These are phyloP conservation scores for Malthinus seriepunctatus DNA, from an alignment of 2,888 invertebrate genomes.

Conservation along the genomic window DNA sequence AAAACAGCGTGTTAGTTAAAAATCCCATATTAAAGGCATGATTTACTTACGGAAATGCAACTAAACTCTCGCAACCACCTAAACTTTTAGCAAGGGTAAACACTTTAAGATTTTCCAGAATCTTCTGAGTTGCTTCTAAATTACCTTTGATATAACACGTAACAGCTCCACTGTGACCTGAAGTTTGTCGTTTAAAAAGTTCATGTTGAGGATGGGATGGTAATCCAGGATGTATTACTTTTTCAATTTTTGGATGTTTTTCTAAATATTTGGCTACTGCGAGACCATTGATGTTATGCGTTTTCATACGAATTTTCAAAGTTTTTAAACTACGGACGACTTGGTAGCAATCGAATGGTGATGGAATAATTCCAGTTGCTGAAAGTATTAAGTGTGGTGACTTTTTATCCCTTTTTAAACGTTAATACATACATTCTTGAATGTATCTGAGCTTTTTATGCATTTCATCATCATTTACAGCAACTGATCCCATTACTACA, in stretches of 20 bases:
- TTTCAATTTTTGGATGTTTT: constrained; percentile 71
- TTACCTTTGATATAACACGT: constrained; percentile 81
- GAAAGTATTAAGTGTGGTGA: not conserved
- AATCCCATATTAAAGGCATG: not conserved
- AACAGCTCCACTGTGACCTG: constrained; percentile 87
- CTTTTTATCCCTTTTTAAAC: not conserved
- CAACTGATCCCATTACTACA: constrained; percentile 36
- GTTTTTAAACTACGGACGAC: constrained; percentile 93
- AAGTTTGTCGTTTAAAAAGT: constrained; percentile 73
- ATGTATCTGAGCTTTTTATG: constrained; percentile 59
- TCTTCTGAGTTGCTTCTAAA: constrained; percentile 67
- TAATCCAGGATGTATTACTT: constrained; percentile 80
- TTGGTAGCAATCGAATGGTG: constrained; percentile 93
- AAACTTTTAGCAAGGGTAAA: constrained; percentile 87
- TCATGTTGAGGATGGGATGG: constrained; percentile 81
- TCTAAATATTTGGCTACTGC: constrained; percentile 79
- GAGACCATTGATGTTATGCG: constrained; percentile 78
- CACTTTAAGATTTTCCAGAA: constrained; percentile 73
- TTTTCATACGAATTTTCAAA: constrained; percentile 85
- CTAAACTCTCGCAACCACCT: constrained; percentile 90
- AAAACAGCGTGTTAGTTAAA: constrained; percentile 36
- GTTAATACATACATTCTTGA: constrained; percentile 55
- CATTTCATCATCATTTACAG: constrained; percentile 42
- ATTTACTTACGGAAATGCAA: constrained; percentile 82
- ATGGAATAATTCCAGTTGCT: constrained; percentile 73